Evolutionary conservation across 2,797 vertebrate genomes (phyloP).

Genomic region (Scleropages formosus): DNA sequence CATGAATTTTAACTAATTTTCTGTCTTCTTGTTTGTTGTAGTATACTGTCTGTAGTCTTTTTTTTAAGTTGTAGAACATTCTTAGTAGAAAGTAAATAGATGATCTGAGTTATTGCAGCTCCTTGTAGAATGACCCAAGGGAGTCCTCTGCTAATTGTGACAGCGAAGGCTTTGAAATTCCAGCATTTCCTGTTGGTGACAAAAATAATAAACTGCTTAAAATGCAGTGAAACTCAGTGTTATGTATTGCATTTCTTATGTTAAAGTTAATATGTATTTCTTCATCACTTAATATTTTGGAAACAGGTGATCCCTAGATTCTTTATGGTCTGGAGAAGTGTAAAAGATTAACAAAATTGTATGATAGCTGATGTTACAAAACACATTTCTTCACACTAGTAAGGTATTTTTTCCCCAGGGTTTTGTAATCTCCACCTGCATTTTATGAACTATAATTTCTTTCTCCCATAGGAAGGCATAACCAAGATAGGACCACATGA

Average conservation of each 20-base stretch:
- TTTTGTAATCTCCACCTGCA: slow-evolving; percentile 4
- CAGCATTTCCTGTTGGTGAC: slow-evolving; percentile 45
- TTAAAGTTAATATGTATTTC: slow-evolving; percentile 25
- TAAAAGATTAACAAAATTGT: neutral
- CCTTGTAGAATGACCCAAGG: slow-evolving; percentile 27
- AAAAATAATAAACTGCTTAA: slow-evolving; percentile 51
- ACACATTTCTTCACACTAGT: neutral
- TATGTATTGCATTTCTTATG: too few species aligned
- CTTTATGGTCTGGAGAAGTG: neutral
- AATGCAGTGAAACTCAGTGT: slow-evolving; percentile 34
- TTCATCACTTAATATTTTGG: slow-evolving; percentile 50
- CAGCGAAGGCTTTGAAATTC: slow-evolving; percentile 54
- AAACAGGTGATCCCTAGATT: slow-evolving; percentile 36
- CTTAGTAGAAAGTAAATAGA: neutral
- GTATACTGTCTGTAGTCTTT: slow-evolving; percentile 43
- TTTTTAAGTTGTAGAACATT: slow-evolving; percentile 28
- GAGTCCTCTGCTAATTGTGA: slow-evolving; percentile 57
- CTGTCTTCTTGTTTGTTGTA: slow-evolving; percentile 16
- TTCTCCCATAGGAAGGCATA: slow-evolving; percentile 80
- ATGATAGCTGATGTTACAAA: neutral
- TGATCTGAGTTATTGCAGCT: neutral
- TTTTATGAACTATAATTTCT: neutral
- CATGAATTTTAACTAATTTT: slow-evolving; percentile 50
- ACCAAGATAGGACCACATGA: slow-evolving; percentile 85
- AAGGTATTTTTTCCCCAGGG: slow-evolving; percentile 2